These are phyloP conservation scores for Chinchilla lanigera DNA, from an alignment of 2,113 vertebrate species.

Conservation along the genomic window DNA sequence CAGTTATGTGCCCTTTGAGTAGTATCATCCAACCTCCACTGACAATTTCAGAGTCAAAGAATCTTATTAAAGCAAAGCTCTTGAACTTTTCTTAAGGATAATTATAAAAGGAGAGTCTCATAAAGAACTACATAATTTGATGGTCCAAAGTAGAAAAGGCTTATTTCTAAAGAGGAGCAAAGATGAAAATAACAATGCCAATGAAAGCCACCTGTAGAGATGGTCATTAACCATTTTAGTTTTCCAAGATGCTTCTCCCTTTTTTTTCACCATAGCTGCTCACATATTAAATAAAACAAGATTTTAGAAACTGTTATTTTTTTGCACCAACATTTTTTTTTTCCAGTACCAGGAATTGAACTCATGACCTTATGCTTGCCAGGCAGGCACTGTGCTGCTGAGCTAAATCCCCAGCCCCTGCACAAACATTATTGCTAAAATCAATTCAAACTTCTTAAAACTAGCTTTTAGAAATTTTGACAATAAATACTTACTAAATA, in stretches of 20 bases:
- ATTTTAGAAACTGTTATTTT: not conserved
- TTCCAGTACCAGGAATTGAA: no score
- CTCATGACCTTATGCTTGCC: no score
- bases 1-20: constrained; percentile 20
- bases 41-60: constrained; percentile 22
- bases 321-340: not conserved
- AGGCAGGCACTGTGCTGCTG: no score
- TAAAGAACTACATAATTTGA: not conserved
- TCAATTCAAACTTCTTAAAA: not conserved
- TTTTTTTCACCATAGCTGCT: not conserved
- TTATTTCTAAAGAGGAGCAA: not conserved
- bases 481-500: not conserved
- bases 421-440: not conserved
- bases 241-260: not conserved
- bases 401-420: no score
- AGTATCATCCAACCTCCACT: not conserved
- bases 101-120: not conserved
- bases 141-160: not conserved
- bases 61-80: not conserved
- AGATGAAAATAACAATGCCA: not conserved
- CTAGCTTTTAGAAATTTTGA: not conserved
- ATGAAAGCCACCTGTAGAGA: not conserved
- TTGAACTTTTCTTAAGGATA: constrained; percentile 14
- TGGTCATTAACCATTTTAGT: not conserved
- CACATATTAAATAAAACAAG: not conserved